A percentile compares a stretch with the other conserved stretches of the same genome.
phyloP scores from a whole-genome alignment of 2,797 vertebrate genomes.

The Orientallactaga sibirica region DNA sequence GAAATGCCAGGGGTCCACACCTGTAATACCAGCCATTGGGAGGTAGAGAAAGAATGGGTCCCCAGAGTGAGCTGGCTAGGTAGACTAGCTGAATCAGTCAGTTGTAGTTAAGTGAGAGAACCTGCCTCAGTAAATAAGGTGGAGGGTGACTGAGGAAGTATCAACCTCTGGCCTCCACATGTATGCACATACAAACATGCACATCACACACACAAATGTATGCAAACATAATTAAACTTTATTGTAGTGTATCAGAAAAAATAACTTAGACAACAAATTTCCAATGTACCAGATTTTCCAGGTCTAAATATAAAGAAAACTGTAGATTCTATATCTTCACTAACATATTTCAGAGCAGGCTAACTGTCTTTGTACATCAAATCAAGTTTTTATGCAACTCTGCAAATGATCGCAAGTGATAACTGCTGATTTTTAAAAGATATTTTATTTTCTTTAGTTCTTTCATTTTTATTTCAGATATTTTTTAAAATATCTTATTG shows the following conservation, averaged over 20 bases:
- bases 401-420: slow-evolving; percentile 42
- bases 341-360: slow-evolving; percentile 59
- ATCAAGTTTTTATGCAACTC: slow-evolving; percentile 56
- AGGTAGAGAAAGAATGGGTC: no score
- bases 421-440: slow-evolving; percentile 4
- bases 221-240: background rate
- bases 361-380: slow-evolving; percentile 43
- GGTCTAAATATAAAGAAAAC: slow-evolving; percentile 17
- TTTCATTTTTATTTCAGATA: slow-evolving; percentile 37
- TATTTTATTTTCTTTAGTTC: background rate
- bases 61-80: background rate
- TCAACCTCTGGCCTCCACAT: no score
- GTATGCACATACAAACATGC: no score
- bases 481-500: slow-evolving; percentile 45
- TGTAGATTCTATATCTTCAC: slow-evolving; percentile 1
- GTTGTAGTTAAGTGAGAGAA: no score
- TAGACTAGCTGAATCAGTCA: no score
- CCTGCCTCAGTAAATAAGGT: no score
- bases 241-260: slow-evolving; percentile 5
- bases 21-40: no score
- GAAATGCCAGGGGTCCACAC: background rate
- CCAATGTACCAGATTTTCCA: background rate
- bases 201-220: no score
- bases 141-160: no score
- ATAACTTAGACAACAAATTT: slow-evolving; percentile 10